Evolutionary conservation across 2,888 invertebrate genomes (phyloP), one percentile per base, ranked within the genome.

Genomic region (Trisateles emortualis): DNA sequence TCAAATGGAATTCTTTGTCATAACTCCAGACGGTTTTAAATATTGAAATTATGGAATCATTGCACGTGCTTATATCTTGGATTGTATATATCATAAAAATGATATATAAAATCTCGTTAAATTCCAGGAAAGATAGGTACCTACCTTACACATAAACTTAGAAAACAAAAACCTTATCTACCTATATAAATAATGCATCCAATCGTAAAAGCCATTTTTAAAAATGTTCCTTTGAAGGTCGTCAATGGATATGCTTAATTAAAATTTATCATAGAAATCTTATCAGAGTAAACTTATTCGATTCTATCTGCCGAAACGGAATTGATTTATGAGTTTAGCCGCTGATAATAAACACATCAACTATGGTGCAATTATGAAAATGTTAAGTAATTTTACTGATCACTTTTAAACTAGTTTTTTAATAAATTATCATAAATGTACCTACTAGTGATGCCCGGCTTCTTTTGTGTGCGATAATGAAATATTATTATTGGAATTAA

Each of bases 231-330:
- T n/a, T n/a, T n/a, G n/a, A n/a, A n/a, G n/a, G n/a, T 1, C 3
- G 29, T 9, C n/a, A 29, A 10, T 29, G 0, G 10, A 29, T 9
- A 29, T 10, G 29, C 10, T 29, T 29, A 33, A 13, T 14, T 33
- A 14, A 14, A 11, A 8, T 24, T 22, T 44, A 39, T 33, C 30
- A 10, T 22, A 24, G 1, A 26, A 33, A 39, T 33, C 26, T 39
- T 35, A 51, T 54, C 51, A 33, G 2, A 8, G 5, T 44, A 13
- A 45, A 54, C 24, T 44, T 44, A 38, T 30, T 51, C 1, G 35
- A 52, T 38, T 49, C 16, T 36, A 52, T 57, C 52, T 49, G 35
- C 36, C 52, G 43, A 47, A 47, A 33, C 17, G 44, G 38, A 57
- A 52, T 41, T 52, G 52, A 52, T 44, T 56, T 40, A 35, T 11